phyloP scores from a whole-genome alignment of 2,888 invertebrate species.

The Selenia dentaria region DNA sequence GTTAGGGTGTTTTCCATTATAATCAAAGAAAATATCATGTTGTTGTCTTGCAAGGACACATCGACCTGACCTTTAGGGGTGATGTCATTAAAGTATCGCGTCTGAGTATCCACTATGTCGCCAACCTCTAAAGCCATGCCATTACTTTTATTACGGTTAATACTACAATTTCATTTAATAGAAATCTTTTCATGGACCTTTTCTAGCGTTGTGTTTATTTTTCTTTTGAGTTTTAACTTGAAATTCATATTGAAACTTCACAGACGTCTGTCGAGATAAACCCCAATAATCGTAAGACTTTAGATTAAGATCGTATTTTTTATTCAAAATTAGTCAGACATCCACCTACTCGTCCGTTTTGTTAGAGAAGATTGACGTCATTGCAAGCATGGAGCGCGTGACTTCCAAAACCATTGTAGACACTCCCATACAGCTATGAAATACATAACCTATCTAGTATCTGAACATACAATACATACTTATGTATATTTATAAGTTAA shows the following conservation, averaged over 20 bases:
- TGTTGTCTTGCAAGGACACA: constrained; percentile 29
- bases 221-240: constrained; percentile 1
- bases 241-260: constrained; percentile 10
- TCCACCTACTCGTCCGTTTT: constrained; percentile 14
- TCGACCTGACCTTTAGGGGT: constrained; percentile 30
- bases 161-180: constrained; percentile 8
- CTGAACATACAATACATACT: neutral
- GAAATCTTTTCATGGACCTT: constrained; percentile 6
- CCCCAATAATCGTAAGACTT: constrained; percentile 12
- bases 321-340: constrained; percentile 14
- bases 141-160: constrained; percentile 18
- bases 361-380: constrained; percentile 27
- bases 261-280: constrained; percentile 14
- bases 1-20: constrained; percentile 25
- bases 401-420: constrained; percentile 14
- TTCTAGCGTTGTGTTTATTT: constrained; percentile 9
- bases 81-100: constrained; percentile 24
- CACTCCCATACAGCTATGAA: constrained; percentile 6
- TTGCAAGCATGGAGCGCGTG: constrained; percentile 17
- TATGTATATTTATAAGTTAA: constrained; percentile 6
- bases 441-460: neutral
- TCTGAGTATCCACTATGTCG: constrained; percentile 5
- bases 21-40: constrained; percentile 26
- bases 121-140: constrained; percentile 17
- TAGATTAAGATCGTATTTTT: constrained; percentile 7